Percentiles rank a stretch among this genome's conserved stretches.
These are phyloP conservation scores for Drosophila yooni DNA, from an alignment of 2,888 invertebrate genomes.

Conservation along the genomic window DNA sequence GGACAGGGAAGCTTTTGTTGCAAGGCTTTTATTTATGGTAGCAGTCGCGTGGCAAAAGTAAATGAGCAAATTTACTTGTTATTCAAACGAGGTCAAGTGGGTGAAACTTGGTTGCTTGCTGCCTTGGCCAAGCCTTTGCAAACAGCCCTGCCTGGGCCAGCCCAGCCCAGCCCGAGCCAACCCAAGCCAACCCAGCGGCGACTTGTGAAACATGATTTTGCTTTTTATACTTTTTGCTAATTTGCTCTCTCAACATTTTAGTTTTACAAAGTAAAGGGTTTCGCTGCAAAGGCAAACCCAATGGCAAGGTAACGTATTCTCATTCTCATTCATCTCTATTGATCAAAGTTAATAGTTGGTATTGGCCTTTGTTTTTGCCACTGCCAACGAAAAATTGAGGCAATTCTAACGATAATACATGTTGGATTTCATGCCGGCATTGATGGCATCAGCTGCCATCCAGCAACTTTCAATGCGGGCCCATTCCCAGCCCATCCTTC, in stretches of 20 bases:
- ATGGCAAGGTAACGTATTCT: conserved; percentile 9
- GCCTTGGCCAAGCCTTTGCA: conserved; percentile 8
- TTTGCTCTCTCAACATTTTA: conserved; percentile 71
- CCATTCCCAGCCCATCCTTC: not conserved
- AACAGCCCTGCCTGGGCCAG: conserved; percentile 11
- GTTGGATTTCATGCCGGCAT: conserved; percentile 6
- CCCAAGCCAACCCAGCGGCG: conserved; percentile 37
- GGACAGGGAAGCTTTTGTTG: conserved; percentile 36
- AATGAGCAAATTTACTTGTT: conserved; percentile 70
- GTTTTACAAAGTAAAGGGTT: conserved; percentile 56
- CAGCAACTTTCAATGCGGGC: conserved; percentile 41
- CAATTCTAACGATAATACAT: conserved; percentile 42
- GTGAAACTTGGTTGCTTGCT: conserved; percentile 25
- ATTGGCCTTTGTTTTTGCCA: conserved; percentile 39
- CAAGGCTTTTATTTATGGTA: conserved; percentile 53
- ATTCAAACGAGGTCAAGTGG: conserved; percentile 77
- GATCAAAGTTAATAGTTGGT: conserved; percentile 28
- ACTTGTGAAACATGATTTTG: conserved; percentile 78
- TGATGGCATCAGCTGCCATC: conserved; percentile 19
- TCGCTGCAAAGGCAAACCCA: conserved; percentile 15
- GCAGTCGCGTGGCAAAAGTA: conserved; percentile 55
- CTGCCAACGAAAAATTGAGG: conserved; percentile 10
- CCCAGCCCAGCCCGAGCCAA: conserved; percentile 3
- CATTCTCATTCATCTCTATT: conserved; percentile 26
- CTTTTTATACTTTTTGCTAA: conserved; percentile 76